Conservation (phyloP, 2,797 vertebrate genomes). For the Sylvia borin region DNA sequence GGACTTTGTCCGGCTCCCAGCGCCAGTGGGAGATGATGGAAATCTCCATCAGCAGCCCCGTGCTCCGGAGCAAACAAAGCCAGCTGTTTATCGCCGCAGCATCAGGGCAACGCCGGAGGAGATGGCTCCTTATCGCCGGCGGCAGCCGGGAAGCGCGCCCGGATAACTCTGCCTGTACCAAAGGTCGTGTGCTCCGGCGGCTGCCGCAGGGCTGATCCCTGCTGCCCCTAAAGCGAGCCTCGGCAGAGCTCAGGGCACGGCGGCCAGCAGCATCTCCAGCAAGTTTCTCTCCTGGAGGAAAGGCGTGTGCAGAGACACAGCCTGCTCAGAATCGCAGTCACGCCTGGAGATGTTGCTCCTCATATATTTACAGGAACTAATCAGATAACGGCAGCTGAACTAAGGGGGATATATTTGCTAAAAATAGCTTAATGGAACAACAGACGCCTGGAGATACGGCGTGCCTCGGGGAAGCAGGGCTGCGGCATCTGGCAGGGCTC, state of each 20-base stretch:
- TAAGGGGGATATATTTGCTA: constrained; percentile 31
- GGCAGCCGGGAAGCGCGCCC: not conserved
- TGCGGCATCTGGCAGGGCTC: not conserved
- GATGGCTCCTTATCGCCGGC: not conserved
- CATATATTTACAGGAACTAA: constrained; percentile 48
- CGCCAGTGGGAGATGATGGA: not conserved
- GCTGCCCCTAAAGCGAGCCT: not conserved
- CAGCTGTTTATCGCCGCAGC: not conserved
- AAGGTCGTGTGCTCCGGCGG: not conserved
- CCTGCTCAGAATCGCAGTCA: constrained; percentile 30
- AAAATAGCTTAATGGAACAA: constrained; percentile 52
- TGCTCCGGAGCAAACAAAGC: constrained; percentile 39
- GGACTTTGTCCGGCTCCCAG: not conserved
- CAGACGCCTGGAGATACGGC: not conserved
- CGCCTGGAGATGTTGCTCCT: constrained; percentile 50
- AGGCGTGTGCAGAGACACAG: not conserved
- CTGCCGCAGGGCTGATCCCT: not conserved
- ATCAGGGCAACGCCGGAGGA: not conserved
- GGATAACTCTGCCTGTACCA: not conserved
- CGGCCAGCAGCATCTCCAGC: not conserved
- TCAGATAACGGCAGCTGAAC: constrained; percentile 57
- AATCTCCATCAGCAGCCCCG: not conserved
- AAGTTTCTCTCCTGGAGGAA: not conserved
- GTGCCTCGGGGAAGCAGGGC: not conserved
- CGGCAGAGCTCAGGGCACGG: not conserved